Conservation (phyloP, 2,113 vertebrate genomes). For the Condylura cristata region DNA sequence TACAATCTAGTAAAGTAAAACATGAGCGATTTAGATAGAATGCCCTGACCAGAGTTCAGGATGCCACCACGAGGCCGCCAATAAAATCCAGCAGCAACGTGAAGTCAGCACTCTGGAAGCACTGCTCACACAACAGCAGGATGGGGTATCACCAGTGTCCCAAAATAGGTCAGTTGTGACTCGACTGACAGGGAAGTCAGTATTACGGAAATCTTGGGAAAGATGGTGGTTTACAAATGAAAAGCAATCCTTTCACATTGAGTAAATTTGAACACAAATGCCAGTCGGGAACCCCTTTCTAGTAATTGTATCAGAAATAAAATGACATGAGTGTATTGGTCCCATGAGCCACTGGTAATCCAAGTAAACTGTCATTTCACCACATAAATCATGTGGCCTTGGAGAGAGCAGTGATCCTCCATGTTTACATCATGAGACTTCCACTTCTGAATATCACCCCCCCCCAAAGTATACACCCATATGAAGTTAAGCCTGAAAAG, state of each 20-base stretch:
- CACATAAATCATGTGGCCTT: neutral
- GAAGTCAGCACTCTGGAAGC: neutral
- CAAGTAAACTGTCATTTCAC: neutral
- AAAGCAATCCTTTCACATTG: neutral
- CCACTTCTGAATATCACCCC: neutral
- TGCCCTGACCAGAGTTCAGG: slow-evolving; percentile 38
- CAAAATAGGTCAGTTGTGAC: slow-evolving; percentile 47
- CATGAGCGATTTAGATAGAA: neutral
- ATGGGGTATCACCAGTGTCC: neutral
- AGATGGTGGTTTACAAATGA: neutral
- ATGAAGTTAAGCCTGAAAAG: neutral
- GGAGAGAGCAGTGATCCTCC: neutral
- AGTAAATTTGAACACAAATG: slow-evolving; percentile 55
- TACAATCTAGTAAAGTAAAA: slow-evolving; percentile 32
- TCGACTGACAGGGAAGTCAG: slow-evolving; percentile 24
- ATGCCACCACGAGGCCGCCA: neutral
- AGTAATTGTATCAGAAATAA: neutral
- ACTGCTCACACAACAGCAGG: neutral
- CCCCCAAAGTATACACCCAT: neutral
- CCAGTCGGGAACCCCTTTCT: neutral
- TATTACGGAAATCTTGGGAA: slow-evolving; percentile 48
- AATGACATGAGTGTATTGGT: rapidly evolving
- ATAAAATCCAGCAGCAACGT: neutral
- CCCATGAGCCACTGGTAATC: neutral
- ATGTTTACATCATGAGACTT: neutral